These are phyloP conservation scores for Ptychochromis oligacanthus DNA, from an alignment of 2,113 vertebrate genomes.

Conservation along the genomic window DNA sequence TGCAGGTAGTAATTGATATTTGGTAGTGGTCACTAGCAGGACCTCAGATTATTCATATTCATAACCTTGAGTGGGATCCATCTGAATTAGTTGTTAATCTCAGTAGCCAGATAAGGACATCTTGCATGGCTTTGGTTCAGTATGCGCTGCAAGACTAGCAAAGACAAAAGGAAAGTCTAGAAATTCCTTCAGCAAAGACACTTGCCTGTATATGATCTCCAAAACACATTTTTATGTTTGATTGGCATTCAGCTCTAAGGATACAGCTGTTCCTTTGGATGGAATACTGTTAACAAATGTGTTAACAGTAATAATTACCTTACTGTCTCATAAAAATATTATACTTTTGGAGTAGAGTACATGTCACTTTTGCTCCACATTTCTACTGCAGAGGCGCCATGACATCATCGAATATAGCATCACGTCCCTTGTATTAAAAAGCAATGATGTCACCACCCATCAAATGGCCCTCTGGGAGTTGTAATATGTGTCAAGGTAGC, in stretches of 20 bases:
- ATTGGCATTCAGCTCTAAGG: conserved; percentile 1
- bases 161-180: not conserved
- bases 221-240: not conserved
- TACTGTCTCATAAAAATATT: conserved; percentile 17
- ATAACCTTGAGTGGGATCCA: not conserved
- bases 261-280: not conserved
- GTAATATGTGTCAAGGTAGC: conserved; percentile 60
- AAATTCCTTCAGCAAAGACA: not conserved
- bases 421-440: conserved; percentile 49
- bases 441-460: conserved; percentile 70
- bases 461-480: conserved; percentile 55
- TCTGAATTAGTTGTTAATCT: conserved; percentile 7
- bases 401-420: conserved; percentile 66
- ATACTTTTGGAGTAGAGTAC: conserved; percentile 1
- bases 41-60: conserved; percentile 30
- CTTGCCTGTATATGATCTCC: not conserved
- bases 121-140: not conserved
- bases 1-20: conserved; percentile 27
- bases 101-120: not conserved
- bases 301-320: not conserved
- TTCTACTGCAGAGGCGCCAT: conserved; percentile 41
- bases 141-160: not conserved
- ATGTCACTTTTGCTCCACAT: conserved; percentile 9
- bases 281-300: not conserved
- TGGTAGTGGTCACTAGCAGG: conserved; percentile 32